phyloP scores from a whole-genome alignment of 1,140 invertebrate genomes.

The Ctenoplectra terminalis region DNA sequence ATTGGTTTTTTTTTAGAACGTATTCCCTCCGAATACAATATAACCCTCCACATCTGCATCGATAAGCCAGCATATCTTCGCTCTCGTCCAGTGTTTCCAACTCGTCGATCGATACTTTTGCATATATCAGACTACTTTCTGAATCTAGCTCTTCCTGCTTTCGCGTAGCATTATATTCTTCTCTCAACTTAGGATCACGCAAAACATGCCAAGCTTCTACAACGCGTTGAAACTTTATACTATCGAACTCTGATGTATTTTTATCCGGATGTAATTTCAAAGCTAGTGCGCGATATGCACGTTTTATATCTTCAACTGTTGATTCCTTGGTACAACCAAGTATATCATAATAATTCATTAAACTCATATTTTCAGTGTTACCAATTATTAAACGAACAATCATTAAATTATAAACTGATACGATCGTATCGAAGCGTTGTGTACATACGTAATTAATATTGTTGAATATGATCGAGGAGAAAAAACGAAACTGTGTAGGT shows the following conservation, averaged over 20 bases:
- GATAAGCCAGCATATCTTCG: conserved; percentile 81
- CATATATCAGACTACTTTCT: conserved; percentile 83
- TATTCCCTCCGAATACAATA: conserved; percentile 83
- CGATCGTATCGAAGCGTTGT: too few species aligned
- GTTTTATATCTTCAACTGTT: conserved; percentile 85
- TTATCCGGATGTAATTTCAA: conserved; percentile 87
- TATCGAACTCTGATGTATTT: conserved; percentile 62
- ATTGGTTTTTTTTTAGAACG: conserved; percentile 78
- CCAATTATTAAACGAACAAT: too few species aligned
- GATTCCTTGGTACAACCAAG: conserved; percentile 84
- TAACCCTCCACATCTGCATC: conserved; percentile 86
- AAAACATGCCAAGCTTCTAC: conserved; percentile 87
- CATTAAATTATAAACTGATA: too few species aligned
- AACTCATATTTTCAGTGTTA: not conserved
- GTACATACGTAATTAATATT: not conserved
- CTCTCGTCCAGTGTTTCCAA: conserved; percentile 79
- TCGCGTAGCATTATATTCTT: conserved; percentile 84
- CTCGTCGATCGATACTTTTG: conserved; percentile 82
- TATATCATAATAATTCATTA: conserved; percentile 84
- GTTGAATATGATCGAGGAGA: not conserved
- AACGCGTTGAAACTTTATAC: conserved; percentile 83
- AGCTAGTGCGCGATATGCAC: conserved; percentile 85
- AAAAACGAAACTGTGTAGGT: not conserved
- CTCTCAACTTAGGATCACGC: conserved; percentile 82
- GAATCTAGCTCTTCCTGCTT: conserved; percentile 83